These are phyloP conservation scores for Eupithecia vulgata DNA, from an alignment of 2,888 invertebrate species.

Conservation along the genomic window DNA sequence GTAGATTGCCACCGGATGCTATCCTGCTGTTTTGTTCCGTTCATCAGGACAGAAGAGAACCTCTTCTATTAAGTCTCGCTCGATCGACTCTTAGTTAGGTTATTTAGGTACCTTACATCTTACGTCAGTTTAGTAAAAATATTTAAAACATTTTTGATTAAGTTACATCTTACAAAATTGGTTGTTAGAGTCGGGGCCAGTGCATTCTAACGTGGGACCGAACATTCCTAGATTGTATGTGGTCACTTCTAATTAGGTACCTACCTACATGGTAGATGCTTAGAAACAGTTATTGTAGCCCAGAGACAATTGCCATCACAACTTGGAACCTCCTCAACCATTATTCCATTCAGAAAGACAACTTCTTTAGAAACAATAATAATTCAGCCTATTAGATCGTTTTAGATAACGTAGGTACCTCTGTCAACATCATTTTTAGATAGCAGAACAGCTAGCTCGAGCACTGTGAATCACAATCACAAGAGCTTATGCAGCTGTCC, in stretches of 20 bases:
- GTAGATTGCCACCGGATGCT: neutral
- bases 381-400: neutral
- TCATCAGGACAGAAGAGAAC: too few species aligned
- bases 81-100: too few species aligned
- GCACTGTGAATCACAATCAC: neutral
- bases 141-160: neutral
- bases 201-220: conserved; percentile 34
- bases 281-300: neutral
- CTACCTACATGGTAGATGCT: neutral
- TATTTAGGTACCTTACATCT: too few species aligned
- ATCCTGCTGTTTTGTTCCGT: neutral
- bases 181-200: neutral
- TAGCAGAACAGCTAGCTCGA: neutral
- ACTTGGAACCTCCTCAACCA: neutral
- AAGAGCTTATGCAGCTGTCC: neutral
- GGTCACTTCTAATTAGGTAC: conserved; percentile 29
- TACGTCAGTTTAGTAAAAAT: too few species aligned
- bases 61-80: too few species aligned
- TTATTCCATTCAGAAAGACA: neutral
- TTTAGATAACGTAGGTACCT: neutral
- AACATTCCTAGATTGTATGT: conserved; percentile 28
- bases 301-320: neutral
- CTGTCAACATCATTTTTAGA: neutral
- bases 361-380: neutral
- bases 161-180: neutral